Base-by-base conservation (phyloP, 2,888 invertebrate species). In the Augiades crinisus region DNA sequence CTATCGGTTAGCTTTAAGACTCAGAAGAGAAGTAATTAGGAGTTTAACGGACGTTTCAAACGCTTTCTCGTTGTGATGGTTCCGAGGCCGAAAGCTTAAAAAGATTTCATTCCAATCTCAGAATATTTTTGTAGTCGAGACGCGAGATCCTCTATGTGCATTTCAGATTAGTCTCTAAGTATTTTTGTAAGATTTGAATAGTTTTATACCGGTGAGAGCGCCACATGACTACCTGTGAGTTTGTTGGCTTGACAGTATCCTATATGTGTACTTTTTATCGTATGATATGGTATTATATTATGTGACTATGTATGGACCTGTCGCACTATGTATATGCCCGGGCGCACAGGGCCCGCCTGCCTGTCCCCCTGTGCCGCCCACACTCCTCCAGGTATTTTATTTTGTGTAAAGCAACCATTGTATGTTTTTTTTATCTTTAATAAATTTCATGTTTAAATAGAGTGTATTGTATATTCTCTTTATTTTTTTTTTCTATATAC, bases 1-100 rank as follows among this genome's bases (percentile, higher is more conserved):
- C 79, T 90, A 72, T 90, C 90, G 45, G 90, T 90, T 85, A 90
- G 88, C 81, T 90, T 90, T 87, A 90, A 90, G 81, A 90, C 90
- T 58, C 90, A 89, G 80, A 90, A 90, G 81, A 82, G 88, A 76
- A 87, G 70, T 79, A 83, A 78, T 74, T 85, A 84, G 78, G 65
- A 69, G 68, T 76, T 71, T 67, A n/a, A 73, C 75, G 81, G 84
- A 81, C 84, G 81, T 84, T 83, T 51, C 70, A 61, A 75, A 81
- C 81, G 81, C 78, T 78, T 71, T 79, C 71, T 72, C 70, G 62
- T 69, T 80, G 84, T 82, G 83, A 82, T 82, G 66, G 77, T 81
- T 79, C 72, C 73, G 73, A 72, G 83, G 83, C 82, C 81, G 80
- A 67, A 81, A 80, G 77, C 80, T 80, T 85, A 81, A 81, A 83